Evolutionary conservation across 2,888 invertebrate genomes (phyloP).

Genomic region (Mythimna pallens): DNA sequence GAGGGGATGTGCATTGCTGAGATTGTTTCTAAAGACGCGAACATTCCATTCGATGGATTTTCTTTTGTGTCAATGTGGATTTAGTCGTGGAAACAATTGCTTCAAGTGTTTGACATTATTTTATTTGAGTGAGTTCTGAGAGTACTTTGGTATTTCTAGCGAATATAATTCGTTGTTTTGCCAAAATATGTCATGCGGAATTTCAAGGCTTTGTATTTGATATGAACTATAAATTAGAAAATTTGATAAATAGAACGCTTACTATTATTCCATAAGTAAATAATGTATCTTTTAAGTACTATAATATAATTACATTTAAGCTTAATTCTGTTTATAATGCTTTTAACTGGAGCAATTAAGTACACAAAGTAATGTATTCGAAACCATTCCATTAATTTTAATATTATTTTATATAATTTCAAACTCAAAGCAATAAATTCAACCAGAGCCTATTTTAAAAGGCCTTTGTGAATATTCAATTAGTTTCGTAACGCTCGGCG

Average conservation of each 20-base stretch:
- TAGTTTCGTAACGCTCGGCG: not conserved
- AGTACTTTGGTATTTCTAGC: slow-evolving; percentile 22
- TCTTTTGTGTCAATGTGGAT: slow-evolving; percentile 66
- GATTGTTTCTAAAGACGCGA: slow-evolving; percentile 73
- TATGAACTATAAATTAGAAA: not conserved
- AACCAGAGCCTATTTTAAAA: not conserved
- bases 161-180: slow-evolving; percentile 13
- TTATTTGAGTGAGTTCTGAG: slow-evolving; percentile 27
- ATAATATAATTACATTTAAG: not conserved
- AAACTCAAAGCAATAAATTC: not conserved
- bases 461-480: slow-evolving; percentile 21
- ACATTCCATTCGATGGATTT: slow-evolving; percentile 65
- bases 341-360: not conserved
- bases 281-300: not conserved
- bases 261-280: not conserved
- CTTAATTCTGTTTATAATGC: not conserved
- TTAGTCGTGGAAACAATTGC: slow-evolving; percentile 56
- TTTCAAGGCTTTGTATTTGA: not conserved
- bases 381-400: not conserved
- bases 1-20: slow-evolving; percentile 81
- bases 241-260: not conserved
- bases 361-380: not conserved
- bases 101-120: slow-evolving; percentile 31
- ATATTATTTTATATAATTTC: not conserved
- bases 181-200: not conserved